Percentiles rank a stretch among this genome's conserved stretches.
These are phyloP conservation scores for Cardiocondyla obscurior DNA, from an alignment of 1,140 invertebrate species.

Conservation along the genomic window DNA sequence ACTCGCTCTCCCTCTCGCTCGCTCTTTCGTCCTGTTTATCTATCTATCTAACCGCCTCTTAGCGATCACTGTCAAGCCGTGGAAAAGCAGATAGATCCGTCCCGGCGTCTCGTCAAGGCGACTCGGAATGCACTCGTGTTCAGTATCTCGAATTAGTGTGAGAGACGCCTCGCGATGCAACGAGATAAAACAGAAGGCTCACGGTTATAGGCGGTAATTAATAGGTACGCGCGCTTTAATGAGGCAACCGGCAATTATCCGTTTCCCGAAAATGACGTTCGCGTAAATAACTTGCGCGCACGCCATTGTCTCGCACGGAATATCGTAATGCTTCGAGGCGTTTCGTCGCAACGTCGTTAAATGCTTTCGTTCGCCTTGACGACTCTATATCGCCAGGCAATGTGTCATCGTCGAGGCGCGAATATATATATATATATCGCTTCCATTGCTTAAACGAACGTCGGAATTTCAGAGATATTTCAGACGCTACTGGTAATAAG, in stretches of 20 bases:
- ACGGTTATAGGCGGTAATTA: background rate
- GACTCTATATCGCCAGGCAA: slow-evolving; percentile 1
- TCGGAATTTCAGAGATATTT: slow-evolving; percentile 49
- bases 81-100: slow-evolving; percentile 57
- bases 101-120: slow-evolving; percentile 25
- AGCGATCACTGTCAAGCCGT: slow-evolving; percentile 52
- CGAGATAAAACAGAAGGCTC: slow-evolving; percentile 12
- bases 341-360: background rate
- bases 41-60: slow-evolving; percentile 36
- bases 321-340: background rate
- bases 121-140: background rate
- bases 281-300: no score
- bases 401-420: background rate
- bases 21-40: slow-evolving; percentile 20
- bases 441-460: background rate
- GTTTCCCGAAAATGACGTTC: background rate
- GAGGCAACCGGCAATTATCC: background rate
- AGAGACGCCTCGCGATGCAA: background rate
- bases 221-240: background rate
- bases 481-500: slow-evolving; percentile 33
- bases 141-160: background rate
- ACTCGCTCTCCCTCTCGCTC: background rate
- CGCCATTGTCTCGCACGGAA: background rate
- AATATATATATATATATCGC: background rate
- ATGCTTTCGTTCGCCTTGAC: slow-evolving; percentile 8